phyloP scores from a whole-genome alignment of 2,797 vertebrate genomes.

The Crenichthys baileyi region DNA sequence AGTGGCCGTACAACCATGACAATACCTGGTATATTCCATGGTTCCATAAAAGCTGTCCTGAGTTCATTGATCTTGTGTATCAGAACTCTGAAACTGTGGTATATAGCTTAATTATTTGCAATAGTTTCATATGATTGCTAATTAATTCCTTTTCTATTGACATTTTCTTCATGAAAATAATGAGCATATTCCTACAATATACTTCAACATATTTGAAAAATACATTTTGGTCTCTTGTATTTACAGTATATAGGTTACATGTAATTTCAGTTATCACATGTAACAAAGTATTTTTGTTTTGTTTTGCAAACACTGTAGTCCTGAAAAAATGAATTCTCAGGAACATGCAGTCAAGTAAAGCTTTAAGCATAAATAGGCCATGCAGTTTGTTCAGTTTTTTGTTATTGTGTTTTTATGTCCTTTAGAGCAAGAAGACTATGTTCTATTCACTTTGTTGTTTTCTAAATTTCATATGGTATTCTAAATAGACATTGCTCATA shows the following conservation, averaged over 20 bases:
- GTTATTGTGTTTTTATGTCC: slow-evolving; percentile 2
- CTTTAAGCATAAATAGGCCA: background rate
- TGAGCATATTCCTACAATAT: background rate
- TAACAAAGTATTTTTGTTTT: background rate
- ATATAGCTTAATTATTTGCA: slow-evolving; percentile 2
- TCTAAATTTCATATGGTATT: slow-evolving; percentile 21
- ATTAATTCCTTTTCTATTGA: background rate
- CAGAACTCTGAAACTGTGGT: slow-evolving; percentile 10
- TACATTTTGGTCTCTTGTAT: background rate
- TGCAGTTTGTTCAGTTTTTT: background rate
- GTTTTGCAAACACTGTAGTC: background rate
- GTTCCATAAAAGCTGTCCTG: no score
- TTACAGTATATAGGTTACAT: background rate
- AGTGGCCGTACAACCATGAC: no score
- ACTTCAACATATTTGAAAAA: background rate
- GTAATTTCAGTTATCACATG: background rate
- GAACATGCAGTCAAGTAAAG: background rate
- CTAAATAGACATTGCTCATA: slow-evolving; percentile 26
- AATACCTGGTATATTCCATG: no score
- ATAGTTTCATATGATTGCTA: background rate
- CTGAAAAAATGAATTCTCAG: background rate
- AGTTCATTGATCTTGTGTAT: no score
- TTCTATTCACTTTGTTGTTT: slow-evolving; percentile 28
- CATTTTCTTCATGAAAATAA: background rate
- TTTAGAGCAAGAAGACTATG: slow-evolving; percentile 35